Evolutionary conservation across 2,888 invertebrate species (phyloP), one percentile per base, ranked within the genome.

Genomic region (Lordiphosa andalusiaca): DNA sequence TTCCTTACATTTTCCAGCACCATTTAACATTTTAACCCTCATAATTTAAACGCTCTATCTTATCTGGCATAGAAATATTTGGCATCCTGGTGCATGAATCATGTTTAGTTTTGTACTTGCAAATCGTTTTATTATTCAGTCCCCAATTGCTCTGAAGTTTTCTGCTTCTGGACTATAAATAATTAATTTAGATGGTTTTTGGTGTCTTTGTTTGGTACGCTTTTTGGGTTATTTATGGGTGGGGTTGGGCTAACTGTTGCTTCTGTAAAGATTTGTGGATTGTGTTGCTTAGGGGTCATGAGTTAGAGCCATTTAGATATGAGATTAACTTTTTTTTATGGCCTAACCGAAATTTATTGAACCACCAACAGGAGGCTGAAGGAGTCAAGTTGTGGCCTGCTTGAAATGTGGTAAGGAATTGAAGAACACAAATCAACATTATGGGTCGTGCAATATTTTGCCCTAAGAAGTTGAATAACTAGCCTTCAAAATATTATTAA

Each of bases 71-170:
- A 63, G 62, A 57, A 66, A 53, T 52, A 46, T 66, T 33, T 64
- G n/a, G 48, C 40, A 21, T 48, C 39, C 53, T 13, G 16, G 39
- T n/a, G 46, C 53, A 76, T 78, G 50, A 81, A 65, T 78, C 77
- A 77, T 84, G 74, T 84, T 71, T 63, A 65, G 69, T 52, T 77
- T 55, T 52, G 62, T 37, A 71, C 63, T 66, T 59, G 82, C 74
- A 84, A 78, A 84, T 84, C 84, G 84, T 69, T 78, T 78, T 78
- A 84, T 78, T 78, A 78, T 78, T 67, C 77, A 81, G 48, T 71
- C 53, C 67, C 16, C 76, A 50, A 69, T 63, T 60, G 54, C 76
- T 53, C 81, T 64, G 30, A 30, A 30, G 30, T 30, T 30, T 30
- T 30, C 30, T 30, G 30, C 30, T 30, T 30, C 30, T 57, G 59